These are phyloP conservation scores for Nibea albiflora DNA, from an alignment of 2,113 vertebrate species.

Conservation along the genomic window DNA sequence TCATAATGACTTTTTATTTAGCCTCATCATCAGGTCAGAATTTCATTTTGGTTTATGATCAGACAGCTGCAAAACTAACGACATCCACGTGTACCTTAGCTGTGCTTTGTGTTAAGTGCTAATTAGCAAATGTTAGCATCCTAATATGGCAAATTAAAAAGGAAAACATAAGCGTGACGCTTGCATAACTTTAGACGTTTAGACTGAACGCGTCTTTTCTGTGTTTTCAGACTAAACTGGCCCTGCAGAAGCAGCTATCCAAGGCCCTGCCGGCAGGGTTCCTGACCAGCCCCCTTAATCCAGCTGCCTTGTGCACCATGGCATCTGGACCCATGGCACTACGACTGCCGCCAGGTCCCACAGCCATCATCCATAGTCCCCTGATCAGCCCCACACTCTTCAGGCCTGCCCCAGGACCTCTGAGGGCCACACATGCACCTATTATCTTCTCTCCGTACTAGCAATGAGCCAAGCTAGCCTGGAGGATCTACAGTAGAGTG, in stretches of 20 bases:
- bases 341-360: constrained; percentile 81
- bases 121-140: too few relatives aligned
- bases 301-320: constrained; percentile 89
- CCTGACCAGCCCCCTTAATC: constrained; percentile 86
- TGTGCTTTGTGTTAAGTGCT: not conserved
- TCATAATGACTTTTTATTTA: not conserved
- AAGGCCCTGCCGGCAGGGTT: constrained; percentile 92
- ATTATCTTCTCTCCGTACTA: constrained; percentile 95
- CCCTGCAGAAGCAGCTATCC: constrained; percentile 94
- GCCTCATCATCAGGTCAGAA: not conserved
- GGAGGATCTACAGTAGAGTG: constrained; percentile 4
- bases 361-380: constrained; percentile 90
- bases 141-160: too few relatives aligned
- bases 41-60: not conserved
- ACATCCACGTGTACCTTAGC: not conserved
- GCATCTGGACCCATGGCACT: constrained; percentile 87
- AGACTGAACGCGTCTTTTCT: constrained; percentile 18
- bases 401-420: constrained; percentile 87
- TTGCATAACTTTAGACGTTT: not conserved
- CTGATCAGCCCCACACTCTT: constrained; percentile 93
- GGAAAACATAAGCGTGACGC: not conserved
- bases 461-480: constrained; percentile 32
- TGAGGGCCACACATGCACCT: constrained; percentile 88
- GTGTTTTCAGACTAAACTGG: constrained; percentile 90
- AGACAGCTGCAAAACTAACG: not conserved